Evolutionary conservation across 1,140 invertebrate genomes (phyloP).

Genomic region (Apolygus lucorum): DNA sequence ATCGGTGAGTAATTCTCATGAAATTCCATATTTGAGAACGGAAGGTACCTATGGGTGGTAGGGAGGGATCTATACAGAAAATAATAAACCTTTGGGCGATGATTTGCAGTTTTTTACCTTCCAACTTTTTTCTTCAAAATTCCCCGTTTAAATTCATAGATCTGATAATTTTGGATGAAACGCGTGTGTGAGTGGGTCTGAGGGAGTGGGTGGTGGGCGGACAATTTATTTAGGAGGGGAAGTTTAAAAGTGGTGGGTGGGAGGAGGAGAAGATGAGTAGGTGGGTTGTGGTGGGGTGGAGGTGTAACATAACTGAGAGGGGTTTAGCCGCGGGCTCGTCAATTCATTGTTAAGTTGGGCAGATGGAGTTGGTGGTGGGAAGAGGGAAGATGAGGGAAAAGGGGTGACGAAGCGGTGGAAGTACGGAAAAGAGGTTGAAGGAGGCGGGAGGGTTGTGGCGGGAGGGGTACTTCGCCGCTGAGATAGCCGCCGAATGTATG

Average conservation of each 20-base stretch:
- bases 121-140: neutral
- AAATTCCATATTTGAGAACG: too few species aligned
- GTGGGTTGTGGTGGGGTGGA: neutral
- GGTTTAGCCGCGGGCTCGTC: neutral
- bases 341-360: neutral
- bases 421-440: too few species aligned
- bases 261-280: too few species aligned
- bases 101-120: too few species aligned
- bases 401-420: too few species aligned
- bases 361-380: neutral
- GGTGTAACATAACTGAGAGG: too few species aligned
- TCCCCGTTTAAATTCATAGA: neutral
- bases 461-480: neutral
- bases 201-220: neutral
- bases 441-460: neutral
- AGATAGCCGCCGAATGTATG: constrained; percentile 5
- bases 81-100: too few species aligned
- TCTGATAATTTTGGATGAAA: neutral
- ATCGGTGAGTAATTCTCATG: too few species aligned
- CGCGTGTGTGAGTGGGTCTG: neutral
- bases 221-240: too few species aligned
- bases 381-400: neutral
- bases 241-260: too few species aligned
- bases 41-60: too few species aligned
- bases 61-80: too few species aligned